These are phyloP conservation scores for Lacanobia oleracea DNA, from an alignment of 2,888 invertebrate species.

Conservation along the genomic window DNA sequence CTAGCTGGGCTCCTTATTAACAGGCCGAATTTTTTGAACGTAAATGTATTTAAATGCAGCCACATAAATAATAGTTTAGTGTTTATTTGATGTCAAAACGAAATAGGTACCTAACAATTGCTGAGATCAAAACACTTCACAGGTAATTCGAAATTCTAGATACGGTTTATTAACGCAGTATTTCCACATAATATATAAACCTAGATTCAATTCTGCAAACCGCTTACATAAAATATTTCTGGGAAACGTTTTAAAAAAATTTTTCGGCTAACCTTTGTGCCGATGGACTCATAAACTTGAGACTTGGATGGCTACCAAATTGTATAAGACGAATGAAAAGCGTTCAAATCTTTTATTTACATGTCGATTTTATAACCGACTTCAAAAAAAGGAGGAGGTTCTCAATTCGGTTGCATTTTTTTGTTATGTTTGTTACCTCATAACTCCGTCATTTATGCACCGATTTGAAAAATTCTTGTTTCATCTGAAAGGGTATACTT, in stretches of 20 bases:
- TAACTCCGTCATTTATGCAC: no score
- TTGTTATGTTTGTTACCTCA: no score
- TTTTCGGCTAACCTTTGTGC: conserved; percentile 65
- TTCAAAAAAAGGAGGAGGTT: no score
- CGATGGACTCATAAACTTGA: conserved; percentile 69
- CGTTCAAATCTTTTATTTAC: conserved; percentile 1
- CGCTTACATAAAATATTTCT: conserved; percentile 37
- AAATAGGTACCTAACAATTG: background rate
- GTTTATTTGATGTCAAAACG: background rate
- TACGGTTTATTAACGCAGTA: background rate
- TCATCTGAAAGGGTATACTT: no score
- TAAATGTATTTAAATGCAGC: background rate
- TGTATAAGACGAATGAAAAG: conserved; percentile 9
- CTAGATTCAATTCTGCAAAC: conserved; percentile 23
- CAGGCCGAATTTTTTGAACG: no score
- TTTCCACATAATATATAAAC: conserved; percentile 34
- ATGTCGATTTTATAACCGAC: no score
- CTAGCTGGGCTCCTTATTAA: no score
- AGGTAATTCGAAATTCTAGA: background rate
- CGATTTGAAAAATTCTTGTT: no score
- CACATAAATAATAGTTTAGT: background rate
- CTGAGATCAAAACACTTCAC: background rate
- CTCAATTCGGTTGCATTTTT: no score
- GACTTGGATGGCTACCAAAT: conserved; percentile 57
- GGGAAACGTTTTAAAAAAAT: conserved; percentile 68